Base-by-base conservation (phyloP, 2,888 invertebrate genomes). In the Polydrusus cervinus region DNA sequence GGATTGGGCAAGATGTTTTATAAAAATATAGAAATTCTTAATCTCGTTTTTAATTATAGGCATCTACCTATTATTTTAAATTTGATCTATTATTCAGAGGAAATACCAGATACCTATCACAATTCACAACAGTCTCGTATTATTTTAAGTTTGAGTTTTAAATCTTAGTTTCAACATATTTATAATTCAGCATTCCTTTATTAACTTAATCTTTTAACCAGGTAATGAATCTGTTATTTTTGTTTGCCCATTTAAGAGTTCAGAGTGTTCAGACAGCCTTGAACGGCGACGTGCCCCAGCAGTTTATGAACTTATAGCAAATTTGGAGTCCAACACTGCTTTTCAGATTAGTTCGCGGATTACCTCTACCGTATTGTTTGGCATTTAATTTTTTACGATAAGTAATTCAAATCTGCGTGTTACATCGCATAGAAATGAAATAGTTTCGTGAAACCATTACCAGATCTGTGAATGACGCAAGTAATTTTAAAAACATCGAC, bases 211-310 rank as follows among this genome's bases (percentile, higher is more conserved):
- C 20, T 3, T 51, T 34, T 16, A 16, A 18, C 47, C 45, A 60
- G 49, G 20, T 57, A 34, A 47, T 49, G 61, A 34, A 34, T 60
- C 18, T 57, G 16, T 61, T 30, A 13, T 47, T 61, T 47, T 45
- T 60, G 49, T 49, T 55, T 30, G 61, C 18, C 49, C 30, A 61
- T 61, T 70, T 61, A 61, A 20, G 61, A 70, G 60, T 49, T 70
- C 60, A 61, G 69, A 20, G 61, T 61, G 60, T 49, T 70, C 60
- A 61, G 69, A 60, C 69, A 70, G 49, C 69, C 69, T 70, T 70
- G 69, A 38, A 34, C 30, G 47, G 20, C 20, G 57, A 57, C 57
- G 57, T 49, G 65, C 25, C 65, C n/a, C 18, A 18, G 14, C 53
- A 51, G 40, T 40, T 49, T 66, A 30, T 61, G 47, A 34, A 45